Conservation (phyloP, 1,140 invertebrate species). For the Aporrectodea caliginosa region DNA sequence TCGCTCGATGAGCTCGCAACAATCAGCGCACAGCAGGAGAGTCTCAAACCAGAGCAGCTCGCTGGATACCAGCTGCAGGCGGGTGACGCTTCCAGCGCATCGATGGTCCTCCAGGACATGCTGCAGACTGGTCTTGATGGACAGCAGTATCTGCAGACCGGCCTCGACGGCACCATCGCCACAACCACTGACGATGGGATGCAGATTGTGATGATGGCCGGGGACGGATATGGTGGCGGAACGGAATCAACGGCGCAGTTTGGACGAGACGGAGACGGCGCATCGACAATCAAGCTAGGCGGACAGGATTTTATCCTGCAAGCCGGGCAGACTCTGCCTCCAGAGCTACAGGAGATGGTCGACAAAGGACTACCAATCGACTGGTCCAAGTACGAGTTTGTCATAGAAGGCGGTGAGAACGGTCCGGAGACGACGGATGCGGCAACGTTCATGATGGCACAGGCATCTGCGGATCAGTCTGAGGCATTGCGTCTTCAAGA, state of each 20-base stretch:
- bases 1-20: constrained; percentile 20
- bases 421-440: neutral
- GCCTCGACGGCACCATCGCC: neutral
- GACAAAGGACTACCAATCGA: constrained; percentile 20
- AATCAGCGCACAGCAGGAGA: constrained; percentile 21
- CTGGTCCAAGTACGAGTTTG: constrained; percentile 19
- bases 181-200: constrained; percentile 13
- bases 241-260: neutral
- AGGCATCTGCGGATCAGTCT: neutral
- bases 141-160: neutral
- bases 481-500: neutral
- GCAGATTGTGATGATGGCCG: constrained; percentile 20
- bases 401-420: constrained; percentile 20
- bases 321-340: constrained; percentile 13
- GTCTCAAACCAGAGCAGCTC: constrained; percentile 12
- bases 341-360: constrained; percentile 22
- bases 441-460: neutral
- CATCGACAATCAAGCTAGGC: constrained; percentile 11
- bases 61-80: neutral
- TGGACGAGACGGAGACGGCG: neutral
- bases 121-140: neutral
- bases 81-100: neutral
- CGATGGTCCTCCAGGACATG: neutral
- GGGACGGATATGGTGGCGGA: neutral
- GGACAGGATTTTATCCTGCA: constrained; percentile 22